Base-by-base conservation (phyloP, 2,797 vertebrate genomes). In the Chrosomus eos region DNA sequence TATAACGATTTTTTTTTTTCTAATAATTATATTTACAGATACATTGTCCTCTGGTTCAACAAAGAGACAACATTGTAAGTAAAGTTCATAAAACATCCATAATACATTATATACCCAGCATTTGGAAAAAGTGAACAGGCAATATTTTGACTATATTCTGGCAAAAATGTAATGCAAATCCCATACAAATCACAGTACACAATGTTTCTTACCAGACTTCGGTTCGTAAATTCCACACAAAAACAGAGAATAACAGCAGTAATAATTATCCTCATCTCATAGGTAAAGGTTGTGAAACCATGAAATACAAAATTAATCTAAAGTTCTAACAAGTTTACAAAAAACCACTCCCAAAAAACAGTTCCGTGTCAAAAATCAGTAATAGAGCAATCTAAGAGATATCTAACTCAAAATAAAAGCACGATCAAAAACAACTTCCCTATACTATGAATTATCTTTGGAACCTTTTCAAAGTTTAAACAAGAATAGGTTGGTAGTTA, bases 11-110 rank as follows among this genome's bases (percentile, higher is more conserved):
- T 4, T 18, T 19, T 51, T 5, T 4, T 75, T 75, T 75, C 19
- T 26, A 40, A 60, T 60, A 58, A 76, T 33, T 76, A 3, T 13
- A 26, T 58, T 76, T 76, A 26, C 74, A 76, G 53, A 76, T 31
- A 6, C 31, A 7, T 48, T 40, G 0, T 10, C 7, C 7, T 2
- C 28, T 51, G 28, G 19, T 75, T 75, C 31, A 36, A 36, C 74
- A 76, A 14, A 18, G 33, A 76, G 33, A 38, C 13, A 10, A 3
- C 74, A 76, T 23, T 18, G 74, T 76, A 60, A 76, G 73, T 58
- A 76, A 38, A 76, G 21, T 76, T 23, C 5, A 4, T 26, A 58
- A 33, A 58, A 48, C 43, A 31, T 43, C 14, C 13, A 58, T 21
- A 10, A 21, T n/a, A n/a, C 40, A 58, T 58, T 2, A 55, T 16